Percentiles rank a stretch among this genome's conserved stretches.
Conservation (phyloP, 1,140 invertebrate species). For the Achatina immaculata region DNA sequence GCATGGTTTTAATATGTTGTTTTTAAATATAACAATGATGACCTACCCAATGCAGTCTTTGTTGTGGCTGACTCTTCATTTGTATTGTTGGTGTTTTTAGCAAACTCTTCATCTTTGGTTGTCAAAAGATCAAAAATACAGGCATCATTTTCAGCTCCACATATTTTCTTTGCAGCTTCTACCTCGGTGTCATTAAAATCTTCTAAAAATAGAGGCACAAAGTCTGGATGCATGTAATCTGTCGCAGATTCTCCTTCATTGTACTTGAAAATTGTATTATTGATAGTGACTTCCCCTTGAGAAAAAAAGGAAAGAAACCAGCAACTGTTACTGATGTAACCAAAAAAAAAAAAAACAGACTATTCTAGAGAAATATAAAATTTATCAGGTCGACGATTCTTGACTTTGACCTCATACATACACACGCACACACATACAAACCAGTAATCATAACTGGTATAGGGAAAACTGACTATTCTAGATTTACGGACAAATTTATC, state of each 20-base stretch:
- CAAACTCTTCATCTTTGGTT: slow-evolving; percentile 42
- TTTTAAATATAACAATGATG: too few relatives aligned
- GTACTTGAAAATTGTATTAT: slow-evolving; percentile 43
- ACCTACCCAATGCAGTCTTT: neutral
- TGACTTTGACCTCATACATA: too few relatives aligned
- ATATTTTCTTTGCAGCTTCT: slow-evolving; percentile 29
- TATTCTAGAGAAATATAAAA: too few relatives aligned
- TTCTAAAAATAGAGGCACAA: slow-evolving; percentile 45
- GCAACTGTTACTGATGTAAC: too few relatives aligned
- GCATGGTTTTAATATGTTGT: too few relatives aligned
- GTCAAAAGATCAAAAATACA: slow-evolving; percentile 48
- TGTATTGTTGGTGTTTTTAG: slow-evolving; percentile 23
- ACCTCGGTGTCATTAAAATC: slow-evolving; percentile 27
- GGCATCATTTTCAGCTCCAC: slow-evolving; percentile 42
- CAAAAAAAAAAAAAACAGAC: too few relatives aligned
- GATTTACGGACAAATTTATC: too few relatives aligned
- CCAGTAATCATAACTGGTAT: too few relatives aligned
- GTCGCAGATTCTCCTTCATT: slow-evolving; percentile 22
- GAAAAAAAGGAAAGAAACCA: too few relatives aligned
- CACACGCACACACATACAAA: neutral
- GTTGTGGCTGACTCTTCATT: neutral
- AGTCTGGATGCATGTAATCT: slow-evolving; percentile 43
- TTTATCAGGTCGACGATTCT: too few relatives aligned
- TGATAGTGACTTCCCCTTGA: slow-evolving; percentile 41
- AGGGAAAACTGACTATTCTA: too few relatives aligned